Percentiles rank a stretch among this genome's conserved stretches.
Conservation (phyloP, 2,113 vertebrate species). For the Hepsetus odoe region DNA sequence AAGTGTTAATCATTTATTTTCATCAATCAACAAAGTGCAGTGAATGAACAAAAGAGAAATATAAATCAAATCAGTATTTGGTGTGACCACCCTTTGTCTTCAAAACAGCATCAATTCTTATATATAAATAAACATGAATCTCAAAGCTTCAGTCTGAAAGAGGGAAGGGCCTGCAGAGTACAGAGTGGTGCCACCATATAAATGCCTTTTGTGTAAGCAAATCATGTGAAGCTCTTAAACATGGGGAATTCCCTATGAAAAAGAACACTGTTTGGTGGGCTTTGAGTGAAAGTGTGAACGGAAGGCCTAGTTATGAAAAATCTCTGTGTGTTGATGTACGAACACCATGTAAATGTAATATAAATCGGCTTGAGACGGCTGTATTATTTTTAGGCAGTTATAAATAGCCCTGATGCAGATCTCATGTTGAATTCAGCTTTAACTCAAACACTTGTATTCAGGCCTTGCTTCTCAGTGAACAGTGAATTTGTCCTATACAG, state of each 20-base stretch:
- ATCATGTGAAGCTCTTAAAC: background rate
- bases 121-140: no score
- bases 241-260: background rate
- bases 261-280: background rate
- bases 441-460: background rate
- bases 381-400: background rate
- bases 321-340: background rate
- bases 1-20: no score
- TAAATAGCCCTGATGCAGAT: background rate
- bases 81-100: no score
- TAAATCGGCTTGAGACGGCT: background rate
- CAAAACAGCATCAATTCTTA: no score
- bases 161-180: background rate
- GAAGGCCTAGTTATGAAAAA: background rate
- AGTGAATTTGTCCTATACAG: no score
- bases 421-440: background rate
- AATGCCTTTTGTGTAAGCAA: background rate
- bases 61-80: no score
- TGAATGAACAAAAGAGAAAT: no score
- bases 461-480: no score
- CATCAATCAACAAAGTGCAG: no score
- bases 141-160: background rate
- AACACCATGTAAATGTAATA: background rate
- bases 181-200: background rate
- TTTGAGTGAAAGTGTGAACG: background rate